These are phyloP conservation scores for Philereme transversata DNA, from an alignment of 2,888 invertebrate genomes.

Conservation along the genomic window DNA sequence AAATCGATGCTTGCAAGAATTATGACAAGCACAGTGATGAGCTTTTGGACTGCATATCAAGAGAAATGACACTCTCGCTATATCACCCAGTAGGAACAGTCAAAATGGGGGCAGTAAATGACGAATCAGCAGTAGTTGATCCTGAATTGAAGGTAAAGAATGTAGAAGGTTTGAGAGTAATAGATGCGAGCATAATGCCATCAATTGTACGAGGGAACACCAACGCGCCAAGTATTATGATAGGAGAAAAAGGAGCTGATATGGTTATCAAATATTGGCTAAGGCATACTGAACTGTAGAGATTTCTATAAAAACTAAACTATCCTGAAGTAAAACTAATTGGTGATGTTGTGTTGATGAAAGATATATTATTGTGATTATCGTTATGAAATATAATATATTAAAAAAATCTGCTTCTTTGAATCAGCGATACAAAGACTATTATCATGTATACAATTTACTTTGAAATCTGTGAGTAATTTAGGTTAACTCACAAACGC, in stretches of 20 bases:
- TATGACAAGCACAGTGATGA: conserved; percentile 51
- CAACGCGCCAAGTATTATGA: conserved; percentile 86
- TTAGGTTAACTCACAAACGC: too few species aligned
- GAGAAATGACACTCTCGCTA: conserved; percentile 72
- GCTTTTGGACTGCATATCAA: conserved; percentile 53
- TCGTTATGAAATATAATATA: too few species aligned
- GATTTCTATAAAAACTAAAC: not conserved
- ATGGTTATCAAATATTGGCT: conserved; percentile 84
- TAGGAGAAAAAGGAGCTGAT: conserved; percentile 86
- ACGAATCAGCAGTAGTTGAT: conserved; percentile 81
- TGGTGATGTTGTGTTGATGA: too few species aligned
- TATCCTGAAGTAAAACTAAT: too few species aligned
- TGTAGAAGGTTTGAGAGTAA: conserved; percentile 80
- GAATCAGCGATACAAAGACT: too few species aligned
- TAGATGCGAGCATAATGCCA: conserved; percentile 88
- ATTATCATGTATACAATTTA: too few species aligned
- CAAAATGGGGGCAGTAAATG: conserved; percentile 84
- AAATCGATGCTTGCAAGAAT: conserved; percentile 57
- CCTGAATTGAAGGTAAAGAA: conserved; percentile 81
- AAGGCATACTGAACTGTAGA: conserved; percentile 51
- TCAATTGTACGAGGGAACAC: conserved; percentile 85
- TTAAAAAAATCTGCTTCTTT: too few species aligned
- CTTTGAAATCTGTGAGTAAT: too few species aligned
- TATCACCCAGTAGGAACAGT: conserved; percentile 89
- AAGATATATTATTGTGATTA: too few species aligned